Evolutionary conservation across 2,113 vertebrate genomes (phyloP).

Genomic region (Cettia cetti): DNA sequence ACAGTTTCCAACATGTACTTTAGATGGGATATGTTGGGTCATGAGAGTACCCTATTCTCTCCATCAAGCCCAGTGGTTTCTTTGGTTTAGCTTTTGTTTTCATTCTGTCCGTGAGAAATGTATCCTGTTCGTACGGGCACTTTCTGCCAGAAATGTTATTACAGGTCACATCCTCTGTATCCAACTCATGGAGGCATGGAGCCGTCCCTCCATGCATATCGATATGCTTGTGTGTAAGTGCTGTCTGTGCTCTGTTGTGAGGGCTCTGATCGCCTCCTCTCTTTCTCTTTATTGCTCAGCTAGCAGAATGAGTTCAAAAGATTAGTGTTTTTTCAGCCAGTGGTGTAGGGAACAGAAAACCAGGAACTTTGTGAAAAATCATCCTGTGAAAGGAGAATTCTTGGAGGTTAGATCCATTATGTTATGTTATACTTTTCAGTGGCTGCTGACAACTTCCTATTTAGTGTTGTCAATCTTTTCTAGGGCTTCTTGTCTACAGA

Average conservation of each 20-base stretch:
- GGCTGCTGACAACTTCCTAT: neutral
- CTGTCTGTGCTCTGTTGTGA: neutral
- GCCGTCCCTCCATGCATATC: neutral
- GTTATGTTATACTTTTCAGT: neutral
- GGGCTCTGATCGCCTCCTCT: neutral
- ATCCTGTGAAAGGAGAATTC: neutral
- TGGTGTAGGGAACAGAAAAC: neutral
- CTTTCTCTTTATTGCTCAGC: neutral
- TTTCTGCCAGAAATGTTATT: neutral
- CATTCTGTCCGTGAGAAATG: neutral
- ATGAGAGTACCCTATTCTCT: neutral
- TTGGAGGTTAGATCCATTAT: neutral
- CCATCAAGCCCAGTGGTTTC: neutral
- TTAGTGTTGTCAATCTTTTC: neutral
- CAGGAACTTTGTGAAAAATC: neutral
- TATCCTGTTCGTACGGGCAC: neutral
- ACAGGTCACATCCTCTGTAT: neutral
- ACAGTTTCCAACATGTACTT: neutral
- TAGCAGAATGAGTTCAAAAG: neutral
- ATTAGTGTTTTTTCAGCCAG: neutral
- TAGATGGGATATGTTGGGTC: neutral
- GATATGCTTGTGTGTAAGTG: fast-evolving
- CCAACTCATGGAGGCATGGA: neutral
- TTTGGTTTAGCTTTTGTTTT: neutral
- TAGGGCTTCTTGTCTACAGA: neutral